Base-by-base conservation (phyloP, 1,140 invertebrate genomes). In the Drosophila neocordata region DNA sequence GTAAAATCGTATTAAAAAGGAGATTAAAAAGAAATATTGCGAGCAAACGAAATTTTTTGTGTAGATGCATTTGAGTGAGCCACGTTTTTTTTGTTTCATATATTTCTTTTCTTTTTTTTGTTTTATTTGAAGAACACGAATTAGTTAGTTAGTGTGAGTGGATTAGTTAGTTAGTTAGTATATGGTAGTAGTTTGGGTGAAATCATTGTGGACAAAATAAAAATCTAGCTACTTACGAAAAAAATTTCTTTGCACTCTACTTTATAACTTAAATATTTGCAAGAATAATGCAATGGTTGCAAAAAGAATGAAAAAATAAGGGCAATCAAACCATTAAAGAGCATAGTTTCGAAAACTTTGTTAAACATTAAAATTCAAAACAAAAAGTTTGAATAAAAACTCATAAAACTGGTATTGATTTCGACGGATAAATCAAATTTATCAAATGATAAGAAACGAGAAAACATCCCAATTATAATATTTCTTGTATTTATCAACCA, bases 41-140 rank as follows among this genome's bases (percentile, higher is more conserved):
- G 72, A 74, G 72, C 71, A 74, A 58, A 73, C 41, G 44, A 73
- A 37, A 65, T 15, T 44, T 66, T 38, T 44, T 13, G 61, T 60
- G 71, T 60, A 62, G 71, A 73, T 73, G 71, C 71, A 73, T 66
- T 58, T 66, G n/a, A 55, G 34, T 34, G 13, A 56, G 12, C 60
- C 34, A 69, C 59, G 38, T 18, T 9, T 22, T 31, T 44, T 55
- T 22, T 48, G 38, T 44, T 6, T 31, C 1, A 22, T 22, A 24
- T 22, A 37, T 34, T 48, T 55, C 12, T 48, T 38, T 44, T 8
- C n/a, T 18, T 44, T 2, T 18, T 44, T 44, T 44, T 18, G 15
- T 20, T 18, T 48, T 7, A n/a, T n/a, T n/a, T n/a, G n/a, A 9
- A n/a, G 18, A 11, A 48, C 15, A 18, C 15, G 15, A 48, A 15